These are phyloP conservation scores for Chaetodon auriga DNA, from an alignment of 2,113 vertebrate species.

Conservation along the genomic window DNA sequence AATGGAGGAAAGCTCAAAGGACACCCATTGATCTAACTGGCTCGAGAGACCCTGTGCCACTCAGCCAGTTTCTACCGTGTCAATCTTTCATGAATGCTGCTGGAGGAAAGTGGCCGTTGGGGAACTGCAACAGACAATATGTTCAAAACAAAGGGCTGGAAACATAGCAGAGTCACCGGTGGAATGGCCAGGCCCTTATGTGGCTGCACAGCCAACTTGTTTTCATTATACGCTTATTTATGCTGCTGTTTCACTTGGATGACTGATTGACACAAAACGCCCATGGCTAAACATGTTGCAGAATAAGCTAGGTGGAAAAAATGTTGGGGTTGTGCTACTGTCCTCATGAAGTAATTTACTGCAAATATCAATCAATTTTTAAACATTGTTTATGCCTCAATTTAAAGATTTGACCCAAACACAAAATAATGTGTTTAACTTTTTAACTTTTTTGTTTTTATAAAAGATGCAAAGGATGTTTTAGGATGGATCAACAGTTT, in stretches of 20 bases:
- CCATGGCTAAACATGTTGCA: constrained; percentile 32
- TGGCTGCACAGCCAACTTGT: constrained; percentile 43
- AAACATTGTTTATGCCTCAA: neutral
- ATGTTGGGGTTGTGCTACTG: neutral
- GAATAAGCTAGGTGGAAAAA: constrained; percentile 5
- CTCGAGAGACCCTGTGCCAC: constrained; percentile 72
- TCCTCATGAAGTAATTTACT: constrained; percentile 22
- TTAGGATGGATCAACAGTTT: neutral
- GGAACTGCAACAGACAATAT: constrained; percentile 62
- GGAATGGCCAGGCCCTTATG: constrained; percentile 28
- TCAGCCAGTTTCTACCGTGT: constrained; percentile 70
- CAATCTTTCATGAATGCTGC: constrained; percentile 76
- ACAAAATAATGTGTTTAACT: neutral
- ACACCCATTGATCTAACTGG: constrained; percentile 72
- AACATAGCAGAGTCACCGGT: constrained; percentile 16
- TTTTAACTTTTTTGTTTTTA: neutral
- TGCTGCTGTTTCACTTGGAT: constrained; percentile 37
- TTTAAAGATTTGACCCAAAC: neutral
- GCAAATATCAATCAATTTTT: constrained; percentile 21
- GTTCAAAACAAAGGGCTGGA: constrained; percentile 63
- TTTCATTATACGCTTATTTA: constrained; percentile 70
- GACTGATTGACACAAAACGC: constrained; percentile 55
- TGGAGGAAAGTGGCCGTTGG: constrained; percentile 64
- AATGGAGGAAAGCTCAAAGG: constrained; percentile 68
- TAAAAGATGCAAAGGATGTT: neutral